A percentile compares a stretch with the other conserved stretches of the same genome.
phyloP scores from a whole-genome alignment of 2,113 vertebrate genomes.

The Larimichthys polyactis region DNA sequence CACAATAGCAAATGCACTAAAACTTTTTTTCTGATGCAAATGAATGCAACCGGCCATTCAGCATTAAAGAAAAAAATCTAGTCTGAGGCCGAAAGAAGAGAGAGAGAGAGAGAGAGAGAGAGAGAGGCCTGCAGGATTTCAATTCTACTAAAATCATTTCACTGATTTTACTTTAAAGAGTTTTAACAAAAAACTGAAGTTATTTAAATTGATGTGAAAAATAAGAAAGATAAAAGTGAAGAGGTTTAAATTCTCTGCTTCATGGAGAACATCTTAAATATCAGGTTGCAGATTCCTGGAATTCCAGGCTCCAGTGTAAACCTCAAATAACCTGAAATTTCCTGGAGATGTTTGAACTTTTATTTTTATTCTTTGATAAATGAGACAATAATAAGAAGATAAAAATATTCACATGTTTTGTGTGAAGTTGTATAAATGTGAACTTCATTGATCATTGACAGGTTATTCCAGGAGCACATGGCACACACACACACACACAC shows the following conservation, averaged over 20 bases:
- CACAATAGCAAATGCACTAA: slow-evolving; percentile 94
- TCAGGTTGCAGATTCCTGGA: slow-evolving; percentile 57
- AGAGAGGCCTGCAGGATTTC: no score
- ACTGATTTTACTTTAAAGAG: no score
- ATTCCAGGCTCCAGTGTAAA: slow-evolving; percentile 32
- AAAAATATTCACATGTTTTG: no score
- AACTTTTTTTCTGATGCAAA: slow-evolving; percentile 98
- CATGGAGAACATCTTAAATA: not conserved
- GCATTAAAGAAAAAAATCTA: slow-evolving; percentile 79
- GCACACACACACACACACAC: no score
- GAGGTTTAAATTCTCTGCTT: not conserved
- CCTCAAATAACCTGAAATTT: slow-evolving; percentile 1
- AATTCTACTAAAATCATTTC: no score
- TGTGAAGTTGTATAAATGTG: no score
- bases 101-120: not conserved
- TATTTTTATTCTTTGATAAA: no score
- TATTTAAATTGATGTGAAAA: not conserved
- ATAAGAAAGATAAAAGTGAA: not conserved
- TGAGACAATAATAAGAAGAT: no score
- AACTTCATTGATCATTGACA: no score
- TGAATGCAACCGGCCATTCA: slow-evolving; percentile 83
- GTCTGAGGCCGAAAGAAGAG: slow-evolving; percentile 14
- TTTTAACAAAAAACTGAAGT: no score
- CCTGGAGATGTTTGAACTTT: no score
- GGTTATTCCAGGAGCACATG: no score